These are phyloP conservation scores for Trichacis sp. DNA, from an alignment of 2,888 invertebrate genomes.

Conservation along the genomic window DNA sequence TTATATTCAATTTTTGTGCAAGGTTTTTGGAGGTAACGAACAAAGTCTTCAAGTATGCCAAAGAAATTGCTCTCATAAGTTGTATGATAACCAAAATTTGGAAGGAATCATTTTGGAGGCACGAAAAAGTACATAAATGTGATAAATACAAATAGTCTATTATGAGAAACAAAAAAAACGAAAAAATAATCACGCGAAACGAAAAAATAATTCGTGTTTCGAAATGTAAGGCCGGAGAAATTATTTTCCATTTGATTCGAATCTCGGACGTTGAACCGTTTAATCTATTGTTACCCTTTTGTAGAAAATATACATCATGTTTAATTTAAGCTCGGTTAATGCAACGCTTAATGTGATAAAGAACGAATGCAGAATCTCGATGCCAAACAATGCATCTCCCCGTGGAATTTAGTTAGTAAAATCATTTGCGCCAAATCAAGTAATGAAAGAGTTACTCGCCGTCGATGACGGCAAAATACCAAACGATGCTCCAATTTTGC, in stretches of 20 bases:
- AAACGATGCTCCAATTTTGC: conserved; percentile 41
- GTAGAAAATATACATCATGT: neutral
- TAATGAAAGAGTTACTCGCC: conserved; percentile 18
- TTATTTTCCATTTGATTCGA: neutral
- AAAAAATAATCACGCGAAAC: too few relatives aligned
- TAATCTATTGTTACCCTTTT: neutral
- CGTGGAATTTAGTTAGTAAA: too few relatives aligned
- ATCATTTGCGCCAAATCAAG: neutral
- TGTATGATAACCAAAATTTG: neutral
- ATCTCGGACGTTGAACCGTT: neutral
- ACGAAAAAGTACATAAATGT: conserved; percentile 3
- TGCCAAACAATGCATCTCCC: conserved; percentile 20
- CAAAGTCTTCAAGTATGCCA: neutral
- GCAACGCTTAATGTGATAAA: conserved; percentile 6
- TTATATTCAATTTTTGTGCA: neutral
- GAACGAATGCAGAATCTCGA: conserved; percentile 23
- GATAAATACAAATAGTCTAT: conserved; percentile 2
- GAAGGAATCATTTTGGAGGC: neutral
- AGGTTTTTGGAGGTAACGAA: neutral
- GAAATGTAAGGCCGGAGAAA: neutral
- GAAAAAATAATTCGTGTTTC: neutral
- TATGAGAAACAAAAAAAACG: neutral
- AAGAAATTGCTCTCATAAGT: neutral
- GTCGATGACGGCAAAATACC: conserved; percentile 31
- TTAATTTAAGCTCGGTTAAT: neutral